Evolutionary conservation across 2,113 vertebrate genomes (phyloP).

Genomic region (Athene noctua): DNA sequence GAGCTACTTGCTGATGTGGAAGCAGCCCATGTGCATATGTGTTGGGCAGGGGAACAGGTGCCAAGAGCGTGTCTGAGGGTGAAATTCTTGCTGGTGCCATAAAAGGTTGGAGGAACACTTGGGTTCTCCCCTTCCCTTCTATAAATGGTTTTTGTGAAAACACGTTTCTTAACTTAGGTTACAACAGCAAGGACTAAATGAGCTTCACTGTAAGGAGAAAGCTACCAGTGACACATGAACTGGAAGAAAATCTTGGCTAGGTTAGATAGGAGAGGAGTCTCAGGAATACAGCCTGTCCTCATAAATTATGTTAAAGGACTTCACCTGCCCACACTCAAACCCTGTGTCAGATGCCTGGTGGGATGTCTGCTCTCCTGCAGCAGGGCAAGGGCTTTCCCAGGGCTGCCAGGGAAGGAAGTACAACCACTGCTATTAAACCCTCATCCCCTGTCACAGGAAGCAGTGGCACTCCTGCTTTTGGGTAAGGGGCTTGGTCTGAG

Average conservation of each 20-base stretch:
- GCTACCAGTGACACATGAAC: background rate
- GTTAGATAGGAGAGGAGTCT: background rate
- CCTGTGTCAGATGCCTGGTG: background rate
- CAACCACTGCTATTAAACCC: background rate
- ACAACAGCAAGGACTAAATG: background rate
- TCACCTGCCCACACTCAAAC: background rate
- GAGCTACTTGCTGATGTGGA: background rate
- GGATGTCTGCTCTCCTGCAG: background rate
- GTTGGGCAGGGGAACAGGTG: background rate
- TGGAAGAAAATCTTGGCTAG: background rate
- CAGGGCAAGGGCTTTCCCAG: background rate
- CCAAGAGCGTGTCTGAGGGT: background rate
- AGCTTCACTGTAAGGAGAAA: background rate
- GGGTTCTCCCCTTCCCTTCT: background rate
- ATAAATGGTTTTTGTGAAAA: background rate
- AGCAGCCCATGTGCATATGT: rapidly evolving
- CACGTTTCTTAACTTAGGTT: constrained; percentile 26
- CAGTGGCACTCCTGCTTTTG: background rate
- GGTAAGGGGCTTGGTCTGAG: too few relatives aligned
- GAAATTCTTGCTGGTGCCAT: constrained; percentile 15
- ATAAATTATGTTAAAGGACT: background rate
- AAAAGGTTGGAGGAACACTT: background rate
- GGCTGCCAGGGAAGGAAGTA: background rate
- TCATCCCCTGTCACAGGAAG: rapidly evolving
- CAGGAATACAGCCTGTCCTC: background rate